Percentiles rank a stretch among this genome's conserved stretches.
phyloP scores from a whole-genome alignment of 1,140 invertebrate species.

The Drosophila pseudoobscura region DNA sequence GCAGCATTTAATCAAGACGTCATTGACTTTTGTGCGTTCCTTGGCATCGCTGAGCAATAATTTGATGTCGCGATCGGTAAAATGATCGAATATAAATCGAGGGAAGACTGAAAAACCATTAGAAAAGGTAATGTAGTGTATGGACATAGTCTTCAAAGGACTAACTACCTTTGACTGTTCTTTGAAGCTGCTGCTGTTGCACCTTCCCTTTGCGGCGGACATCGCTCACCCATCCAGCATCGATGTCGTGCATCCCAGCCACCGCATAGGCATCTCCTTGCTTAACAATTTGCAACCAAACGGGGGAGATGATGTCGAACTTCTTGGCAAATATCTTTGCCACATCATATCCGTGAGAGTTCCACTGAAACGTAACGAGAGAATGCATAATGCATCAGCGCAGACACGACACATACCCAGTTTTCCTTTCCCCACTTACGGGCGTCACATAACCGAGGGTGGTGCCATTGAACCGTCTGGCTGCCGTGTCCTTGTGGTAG shows the following conservation, averaged over 20 bases:
- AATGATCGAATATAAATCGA: slow-evolving; percentile 93
- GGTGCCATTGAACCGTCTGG: slow-evolving; percentile 88
- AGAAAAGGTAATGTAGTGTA: neutral
- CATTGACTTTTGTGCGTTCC: slow-evolving; percentile 86
- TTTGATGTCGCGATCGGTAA: slow-evolving; percentile 88
- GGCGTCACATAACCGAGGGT: slow-evolving; percentile 96
- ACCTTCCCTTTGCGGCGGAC: slow-evolving; percentile 85
- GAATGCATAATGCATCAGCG: neutral
- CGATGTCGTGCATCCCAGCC: slow-evolving; percentile 90
- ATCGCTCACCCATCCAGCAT: slow-evolving; percentile 92
- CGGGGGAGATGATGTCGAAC: slow-evolving; percentile 95
- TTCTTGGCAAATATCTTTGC: slow-evolving; percentile 95
- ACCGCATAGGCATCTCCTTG: slow-evolving; percentile 86
- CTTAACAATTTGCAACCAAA: slow-evolving; percentile 93
- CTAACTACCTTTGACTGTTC: slow-evolving; percentile 57
- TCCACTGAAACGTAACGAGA: slow-evolving; percentile 90
- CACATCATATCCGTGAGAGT: slow-evolving; percentile 96
- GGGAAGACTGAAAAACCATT: slow-evolving; percentile 87
- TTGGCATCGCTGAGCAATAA: slow-evolving; percentile 86
- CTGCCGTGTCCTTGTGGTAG: slow-evolving; percentile 88
- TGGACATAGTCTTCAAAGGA: neutral
- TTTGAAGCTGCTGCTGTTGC: slow-evolving; percentile 84
- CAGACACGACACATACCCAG: neutral
- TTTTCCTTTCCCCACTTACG: slow-evolving; percentile 85
- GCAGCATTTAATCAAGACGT: slow-evolving; percentile 86